These are phyloP conservation scores for Cranoglanis bouderius DNA, from an alignment of 2,113 vertebrate species.

Conservation along the genomic window DNA sequence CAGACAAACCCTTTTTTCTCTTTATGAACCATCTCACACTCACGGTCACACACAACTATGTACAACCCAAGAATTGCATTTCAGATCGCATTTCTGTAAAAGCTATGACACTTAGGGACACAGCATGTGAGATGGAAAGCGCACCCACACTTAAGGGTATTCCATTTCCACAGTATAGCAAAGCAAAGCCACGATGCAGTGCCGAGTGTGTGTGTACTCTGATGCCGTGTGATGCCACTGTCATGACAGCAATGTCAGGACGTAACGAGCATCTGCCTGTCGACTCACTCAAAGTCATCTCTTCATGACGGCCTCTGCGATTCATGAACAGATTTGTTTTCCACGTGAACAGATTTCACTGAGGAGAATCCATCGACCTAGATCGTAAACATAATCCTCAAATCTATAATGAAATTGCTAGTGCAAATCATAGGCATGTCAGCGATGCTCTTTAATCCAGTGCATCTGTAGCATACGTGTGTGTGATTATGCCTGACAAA, in stretches of 20 bases:
- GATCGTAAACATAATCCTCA: neutral
- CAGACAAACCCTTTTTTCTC: neutral
- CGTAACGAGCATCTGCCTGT: constrained; percentile 14
- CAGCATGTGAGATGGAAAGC: neutral
- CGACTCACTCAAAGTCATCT: neutral
- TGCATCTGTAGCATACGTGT: too few relatives aligned
- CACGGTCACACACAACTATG: neutral
- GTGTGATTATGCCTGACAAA: neutral
- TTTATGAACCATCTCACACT: neutral
- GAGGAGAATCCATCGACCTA: neutral
- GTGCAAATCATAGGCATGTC: neutral
- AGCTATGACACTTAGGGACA: constrained; percentile 12
- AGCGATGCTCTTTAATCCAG: neutral
- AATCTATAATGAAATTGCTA: neutral
- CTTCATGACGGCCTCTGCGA: neutral
- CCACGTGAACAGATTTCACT: neutral
- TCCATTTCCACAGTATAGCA: constrained; percentile 17
- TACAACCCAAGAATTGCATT: constrained; percentile 17
- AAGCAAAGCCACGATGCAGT: constrained; percentile 28
- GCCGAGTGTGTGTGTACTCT: neutral
- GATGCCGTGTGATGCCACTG: neutral
- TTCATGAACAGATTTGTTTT: neutral
- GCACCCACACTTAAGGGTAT: neutral
- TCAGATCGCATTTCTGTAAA: constrained; percentile 36
- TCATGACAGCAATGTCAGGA: constrained; percentile 24